These are phyloP conservation scores for Chelon labrosus DNA, from an alignment of 2,797 vertebrate species.

Conservation along the genomic window DNA sequence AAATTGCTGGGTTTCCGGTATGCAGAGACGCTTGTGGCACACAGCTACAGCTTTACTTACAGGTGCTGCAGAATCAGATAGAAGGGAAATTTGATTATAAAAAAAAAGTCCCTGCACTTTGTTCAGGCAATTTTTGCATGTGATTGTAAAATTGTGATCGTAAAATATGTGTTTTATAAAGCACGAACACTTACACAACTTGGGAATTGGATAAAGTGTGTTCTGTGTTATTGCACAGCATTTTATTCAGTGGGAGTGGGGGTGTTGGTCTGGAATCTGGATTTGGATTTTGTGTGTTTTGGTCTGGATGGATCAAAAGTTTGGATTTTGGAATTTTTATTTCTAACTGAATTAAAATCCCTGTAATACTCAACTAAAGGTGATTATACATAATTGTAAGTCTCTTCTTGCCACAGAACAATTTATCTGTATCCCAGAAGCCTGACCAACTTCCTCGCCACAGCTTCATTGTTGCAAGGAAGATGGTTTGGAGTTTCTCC, in stretches of 20 bases:
- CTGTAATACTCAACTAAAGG: too few species aligned
- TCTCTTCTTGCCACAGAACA: neutral
- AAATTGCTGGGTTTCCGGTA: slow-evolving; percentile 1
- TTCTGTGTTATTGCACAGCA: neutral
- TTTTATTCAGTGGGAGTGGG: neutral
- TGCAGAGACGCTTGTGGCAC: neutral
- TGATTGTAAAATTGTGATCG: slow-evolving; percentile 7
- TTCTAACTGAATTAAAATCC: neutral
- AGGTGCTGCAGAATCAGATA: slow-evolving; percentile 1
- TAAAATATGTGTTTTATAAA: too few species aligned
- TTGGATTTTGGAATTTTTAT: neutral
- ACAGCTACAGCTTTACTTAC: neutral
- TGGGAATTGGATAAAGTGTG: neutral
- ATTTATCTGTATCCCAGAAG: too few species aligned
- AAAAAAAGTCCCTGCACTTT: neutral
- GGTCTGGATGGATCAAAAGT: neutral
- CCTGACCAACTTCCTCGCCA: too few species aligned
- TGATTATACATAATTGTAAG: neutral
- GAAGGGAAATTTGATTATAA: neutral
- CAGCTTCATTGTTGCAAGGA: too few species aligned
- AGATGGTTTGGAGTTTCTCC: too few species aligned
- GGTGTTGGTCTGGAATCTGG: neutral
- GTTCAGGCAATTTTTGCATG: slow-evolving; percentile 17
- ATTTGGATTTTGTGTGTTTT: neutral
- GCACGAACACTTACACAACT: neutral